Conservation (phyloP, 2,888 invertebrate species). For the Xanthorhoe spadicearia region DNA sequence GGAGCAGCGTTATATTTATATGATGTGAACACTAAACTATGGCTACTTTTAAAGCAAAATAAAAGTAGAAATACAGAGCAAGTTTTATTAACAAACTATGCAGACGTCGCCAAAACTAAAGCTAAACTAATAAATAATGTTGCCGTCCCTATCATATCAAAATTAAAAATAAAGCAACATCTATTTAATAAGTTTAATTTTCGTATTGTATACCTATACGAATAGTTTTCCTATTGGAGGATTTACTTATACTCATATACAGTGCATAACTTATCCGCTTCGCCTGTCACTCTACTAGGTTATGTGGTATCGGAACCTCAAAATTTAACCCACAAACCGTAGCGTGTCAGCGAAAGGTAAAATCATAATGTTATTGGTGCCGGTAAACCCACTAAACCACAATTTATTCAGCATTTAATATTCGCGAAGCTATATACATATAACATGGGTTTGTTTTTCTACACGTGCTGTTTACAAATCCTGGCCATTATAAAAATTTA, state of each 20-base stretch:
- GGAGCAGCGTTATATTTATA: background rate
- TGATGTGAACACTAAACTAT: conserved; percentile 2
- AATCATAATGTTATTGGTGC: conserved; percentile 1
- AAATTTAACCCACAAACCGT: background rate
- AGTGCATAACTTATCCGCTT: background rate
- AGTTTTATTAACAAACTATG: too few relatives aligned
- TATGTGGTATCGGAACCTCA: background rate
- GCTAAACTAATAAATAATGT: too few relatives aligned
- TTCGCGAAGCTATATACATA: background rate
- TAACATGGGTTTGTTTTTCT: background rate
- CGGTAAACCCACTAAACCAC: background rate
- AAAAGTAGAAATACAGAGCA: background rate
- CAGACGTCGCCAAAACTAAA: too few relatives aligned
- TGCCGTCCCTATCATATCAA: too few relatives aligned
- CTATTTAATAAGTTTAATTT: too few relatives aligned
- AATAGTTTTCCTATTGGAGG: too few relatives aligned
- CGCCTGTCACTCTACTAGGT: background rate
- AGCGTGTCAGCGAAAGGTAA: conserved; percentile 1
- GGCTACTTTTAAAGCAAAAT: background rate
- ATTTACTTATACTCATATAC: too few relatives aligned
- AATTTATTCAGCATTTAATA: conserved; percentile 7
- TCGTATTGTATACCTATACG: too few relatives aligned
- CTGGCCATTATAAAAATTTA: background rate
- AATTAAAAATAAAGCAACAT: too few relatives aligned
- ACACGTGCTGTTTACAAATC: background rate